A percentile compares a stretch with the other conserved stretches of the same genome.
Conservation (phyloP, 2,113 vertebrate genomes). For the Heterotilapia buettikoferi region DNA sequence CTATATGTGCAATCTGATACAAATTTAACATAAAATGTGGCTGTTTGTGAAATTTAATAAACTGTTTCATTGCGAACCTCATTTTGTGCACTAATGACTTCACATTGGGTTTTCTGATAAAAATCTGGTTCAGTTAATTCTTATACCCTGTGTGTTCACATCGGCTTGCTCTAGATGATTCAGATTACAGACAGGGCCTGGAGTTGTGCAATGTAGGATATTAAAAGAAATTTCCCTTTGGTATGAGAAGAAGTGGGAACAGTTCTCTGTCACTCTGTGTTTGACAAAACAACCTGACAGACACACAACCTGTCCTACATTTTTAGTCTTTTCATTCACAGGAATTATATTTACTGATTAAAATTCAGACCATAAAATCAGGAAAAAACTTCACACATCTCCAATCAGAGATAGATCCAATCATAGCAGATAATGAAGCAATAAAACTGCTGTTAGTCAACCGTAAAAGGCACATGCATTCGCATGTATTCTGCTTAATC, state of each 20-base stretch:
- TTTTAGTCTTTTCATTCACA: neutral
- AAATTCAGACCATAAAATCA: neutral
- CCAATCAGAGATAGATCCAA: neutral
- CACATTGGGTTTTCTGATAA: constrained; percentile 1
- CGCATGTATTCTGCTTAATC: neutral
- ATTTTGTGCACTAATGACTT: neutral
- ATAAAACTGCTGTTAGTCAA: neutral
- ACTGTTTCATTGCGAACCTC: constrained; percentile 30
- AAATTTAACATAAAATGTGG: constrained; percentile 5
- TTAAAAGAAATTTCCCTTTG: neutral
- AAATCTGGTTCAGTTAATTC: neutral
- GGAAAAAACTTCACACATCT: neutral
- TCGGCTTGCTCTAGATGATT: neutral
- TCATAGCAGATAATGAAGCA: neutral
- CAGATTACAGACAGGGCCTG: neutral
- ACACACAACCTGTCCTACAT: neutral
- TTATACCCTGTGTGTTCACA: neutral
- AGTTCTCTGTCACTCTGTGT: neutral
- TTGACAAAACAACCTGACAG: neutral
- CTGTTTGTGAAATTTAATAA: constrained; percentile 8
- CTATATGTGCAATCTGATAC: neutral
- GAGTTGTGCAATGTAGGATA: neutral
- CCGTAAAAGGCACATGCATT: neutral
- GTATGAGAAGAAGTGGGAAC: neutral
- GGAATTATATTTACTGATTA: neutral